Evolutionary conservation across 37 sponge, comb jelly and placozoan species (phyloP), one percentile per base, ranked within the genome.

Genomic region (Bolinopsis microptera): DNA sequence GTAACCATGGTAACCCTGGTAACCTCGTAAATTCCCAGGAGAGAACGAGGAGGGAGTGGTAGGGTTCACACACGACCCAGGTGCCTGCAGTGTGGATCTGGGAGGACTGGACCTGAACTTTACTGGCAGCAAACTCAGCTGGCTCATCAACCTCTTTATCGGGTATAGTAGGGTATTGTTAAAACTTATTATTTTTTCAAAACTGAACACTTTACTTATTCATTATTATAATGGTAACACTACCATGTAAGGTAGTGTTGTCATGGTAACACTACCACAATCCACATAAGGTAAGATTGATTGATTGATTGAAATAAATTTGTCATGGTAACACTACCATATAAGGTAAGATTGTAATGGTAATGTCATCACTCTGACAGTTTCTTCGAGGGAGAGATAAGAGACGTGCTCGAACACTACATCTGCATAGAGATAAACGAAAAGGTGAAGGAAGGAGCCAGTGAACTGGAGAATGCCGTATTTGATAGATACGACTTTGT

Each of bases 101-200:
- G 80, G 80, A 5, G 35, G 33, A 35, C 80, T 77, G 0, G 80
- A 77, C 80, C 5, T 77, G 36, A 27, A 77, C 80, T 77, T 77
- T 18, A 21, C 80, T 1, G 80, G 80, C 21, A 77, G 80, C 61
- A 48, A 48, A 77, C 8, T 36, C 3, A 32, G 80, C 35, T 77
- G 80, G 80, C 35, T 77, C 80, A 77, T 77, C 35, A 77, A 77
- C 80, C 27, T 77, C 35, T 33, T 77, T 18, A 32, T 77, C 35
- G 61, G 61, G 61, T 48, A n/a, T n/a, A n/a, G n/a, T n/a, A n/a
- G n/a, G n/a, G n/a, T n/a, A n/a, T n/a, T n/a, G n/a, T n/a, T n/a
- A n/a, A n/a, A n/a, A n/a, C n/a, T n/a, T n/a, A n/a, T n/a, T n/a
- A n/a, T n/a, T n/a, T n/a, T n/a, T n/a, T n/a, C n/a, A n/a, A n/a